Base-by-base conservation (phyloP, 1,140 invertebrate species). In the Magallana gigas region DNA sequence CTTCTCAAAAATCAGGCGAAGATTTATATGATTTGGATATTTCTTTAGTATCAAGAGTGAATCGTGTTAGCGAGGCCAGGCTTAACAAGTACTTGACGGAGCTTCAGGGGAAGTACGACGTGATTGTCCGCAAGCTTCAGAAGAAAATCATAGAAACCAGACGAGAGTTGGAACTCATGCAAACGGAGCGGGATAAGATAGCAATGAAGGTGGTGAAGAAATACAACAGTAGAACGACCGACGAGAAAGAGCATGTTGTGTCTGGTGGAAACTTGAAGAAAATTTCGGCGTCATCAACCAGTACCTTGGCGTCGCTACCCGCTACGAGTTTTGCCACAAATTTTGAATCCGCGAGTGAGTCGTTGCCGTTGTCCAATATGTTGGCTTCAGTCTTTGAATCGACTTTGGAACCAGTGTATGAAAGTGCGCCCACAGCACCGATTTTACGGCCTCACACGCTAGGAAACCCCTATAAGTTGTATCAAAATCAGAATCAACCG, bases 141-240 rank as follows among this genome's bases (percentile, higher is more conserved):
- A 76, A 76, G 68, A 23, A 76, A 76, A 76, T 76, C 8, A 76
- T 76, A 18, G 68, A 76, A 36, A 76, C 68, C 68, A 76, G 68
- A 76, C 68, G 68, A 76, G 68, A 76, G 36, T 8, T 76, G 68
- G 18, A 76, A 12, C 68, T 48, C 36, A 76, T 76, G 23, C 68
- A 76, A 76, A 76, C 8, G 23, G 68, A 76, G 23, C 23, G 36
- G 23, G 18, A 76, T 76, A 76, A 76, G 14, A 76, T 76, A 8
- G 68, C 68, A 36, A 76, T 76, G 68, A 76, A 23, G 23, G 5
- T 76, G 23, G 36, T 76, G 68, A 76, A 76, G 5, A 76, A 76
- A 76, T 76, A 76, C 23, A 23, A 16, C 7, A 1, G 18, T 64
- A 29, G 29, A 76, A 29, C 23, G 12, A 36, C 68, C 8, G 11